These are phyloP conservation scores for Zaprionus ghesquierei DNA, from an alignment of 1,140 invertebrate species.

Conservation along the genomic window DNA sequence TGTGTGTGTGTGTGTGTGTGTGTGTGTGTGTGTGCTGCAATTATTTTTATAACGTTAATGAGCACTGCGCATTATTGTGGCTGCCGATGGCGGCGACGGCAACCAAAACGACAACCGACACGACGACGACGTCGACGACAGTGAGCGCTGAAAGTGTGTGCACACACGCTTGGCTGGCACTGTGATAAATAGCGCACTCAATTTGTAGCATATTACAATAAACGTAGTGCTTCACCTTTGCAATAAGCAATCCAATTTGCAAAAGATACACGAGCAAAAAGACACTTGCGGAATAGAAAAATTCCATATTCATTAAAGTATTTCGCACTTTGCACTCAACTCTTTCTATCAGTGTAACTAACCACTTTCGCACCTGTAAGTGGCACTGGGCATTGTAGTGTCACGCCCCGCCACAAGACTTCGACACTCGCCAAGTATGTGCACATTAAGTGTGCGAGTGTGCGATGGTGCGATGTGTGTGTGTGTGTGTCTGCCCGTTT, in stretches of 20 bases:
- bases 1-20: conserved; percentile 4
- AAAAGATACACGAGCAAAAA: too few species aligned
- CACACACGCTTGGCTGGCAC: conserved; percentile 49
- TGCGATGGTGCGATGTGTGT: neutral
- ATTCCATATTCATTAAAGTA: too few species aligned
- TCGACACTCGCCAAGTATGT: conserved; percentile 6
- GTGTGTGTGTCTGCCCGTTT: conserved; percentile 23
- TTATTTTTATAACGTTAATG: conserved; percentile 81
- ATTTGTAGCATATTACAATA: too few species aligned
- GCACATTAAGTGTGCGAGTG: neutral
- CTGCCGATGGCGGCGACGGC: conserved; percentile 22
- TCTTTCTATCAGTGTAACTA: neutral
- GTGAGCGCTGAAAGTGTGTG: conserved; percentile 28
- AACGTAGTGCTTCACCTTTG: too few species aligned
- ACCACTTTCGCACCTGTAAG: conserved; percentile 17
- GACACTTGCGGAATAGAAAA: too few species aligned
- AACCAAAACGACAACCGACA: neutral
- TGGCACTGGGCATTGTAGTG: conserved; percentile 26
- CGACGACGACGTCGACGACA: conserved; percentile 11
- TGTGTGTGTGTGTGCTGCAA: conserved; percentile 56
- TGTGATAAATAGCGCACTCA: neutral
- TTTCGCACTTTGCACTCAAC: neutral
- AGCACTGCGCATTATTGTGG: conserved; percentile 71
- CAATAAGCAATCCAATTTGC: neutral
- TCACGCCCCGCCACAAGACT: neutral